Base-by-base conservation (phyloP, 1,140 invertebrate genomes). In the Globodera rostochiensis region DNA sequence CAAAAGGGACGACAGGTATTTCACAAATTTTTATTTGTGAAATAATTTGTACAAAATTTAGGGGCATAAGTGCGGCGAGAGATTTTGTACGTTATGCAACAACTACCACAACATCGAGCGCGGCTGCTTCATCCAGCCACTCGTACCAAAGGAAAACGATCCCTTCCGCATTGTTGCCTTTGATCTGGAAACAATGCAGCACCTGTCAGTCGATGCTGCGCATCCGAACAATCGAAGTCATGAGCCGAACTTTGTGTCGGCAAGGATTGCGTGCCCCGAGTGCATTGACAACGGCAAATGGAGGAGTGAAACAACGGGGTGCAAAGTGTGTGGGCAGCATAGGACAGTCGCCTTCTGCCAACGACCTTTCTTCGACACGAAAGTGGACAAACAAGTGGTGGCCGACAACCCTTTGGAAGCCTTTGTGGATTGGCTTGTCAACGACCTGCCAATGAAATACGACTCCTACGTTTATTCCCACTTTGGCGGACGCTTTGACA, bases 401-500 rank as follows among this genome's bases (percentile, higher is more conserved):
- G 57, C 1, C 3, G 57, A 60, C 13, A 60, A 60, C 3, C 57
- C 57, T 2, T 19, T 60, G 57, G 57, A 13, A 1, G 73, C 57
- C 5, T 60, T 60, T 60, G 57, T 60, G 0, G 57, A 60, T 19
- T 60, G 57, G 57, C 57, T 60, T 1, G 57, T 60, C 11, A 15
- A 15, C 15, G 11, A 60, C 1, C 57, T 60, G 1, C 57, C 57
- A 25, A 5, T 0, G 0, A 15, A 60, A 60, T 19, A 60, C 15
- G 57, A 60, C 57, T 7, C 57, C 57, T 60, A 15, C 19, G 71
- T 13, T 15, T 73, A 15, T 21, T 73, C 71, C 1, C 71, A 73
- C n/a, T 47, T 47, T 73, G 71, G 71, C 13, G 71, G 71, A 19
- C 71, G n/a, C 4, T 73, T 73, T 13, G 71, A 73, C 71, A 73